Percentiles rank a stretch among this genome's conserved stretches.
Evolutionary conservation across 2,113 vertebrate genomes (phyloP).

Genomic region (Hippocampus mohnikei): DNA sequence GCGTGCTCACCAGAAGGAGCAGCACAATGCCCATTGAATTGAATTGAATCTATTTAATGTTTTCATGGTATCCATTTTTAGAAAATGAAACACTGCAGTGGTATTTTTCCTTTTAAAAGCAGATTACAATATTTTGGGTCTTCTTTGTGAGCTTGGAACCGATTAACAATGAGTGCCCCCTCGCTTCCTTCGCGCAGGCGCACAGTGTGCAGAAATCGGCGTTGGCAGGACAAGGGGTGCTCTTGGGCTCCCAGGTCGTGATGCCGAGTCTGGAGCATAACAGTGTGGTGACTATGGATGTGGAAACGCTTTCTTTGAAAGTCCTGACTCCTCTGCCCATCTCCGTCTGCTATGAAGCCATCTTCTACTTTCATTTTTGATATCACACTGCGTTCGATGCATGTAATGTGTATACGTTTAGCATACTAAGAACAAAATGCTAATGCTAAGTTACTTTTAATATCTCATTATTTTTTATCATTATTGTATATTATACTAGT

Average conservation of each 20-base stretch:
- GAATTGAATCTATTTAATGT: too few species aligned
- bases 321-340: constrained; percentile 65
- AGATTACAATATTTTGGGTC: neutral
- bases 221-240: constrained; percentile 69
- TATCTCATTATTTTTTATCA: too few species aligned
- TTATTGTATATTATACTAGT: too few species aligned
- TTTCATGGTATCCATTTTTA: too few species aligned
- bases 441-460: too few species aligned
- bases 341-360: constrained; percentile 64
- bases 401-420: too few species aligned
- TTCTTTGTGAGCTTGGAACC: neutral
- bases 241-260: constrained; percentile 49
- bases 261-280: constrained; percentile 66
- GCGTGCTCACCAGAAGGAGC: too few species aligned
- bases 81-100: too few species aligned
- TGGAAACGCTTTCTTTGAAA: constrained; percentile 47
- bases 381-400: neutral
- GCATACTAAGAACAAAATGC: too few species aligned
- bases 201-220: constrained; percentile 55
- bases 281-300: constrained; percentile 54
- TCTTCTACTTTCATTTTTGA: constrained; percentile 70
- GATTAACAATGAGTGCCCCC: neutral
- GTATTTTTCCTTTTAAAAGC: neutral
- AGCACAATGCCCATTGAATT: too few species aligned
- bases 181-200: constrained; percentile 23